phyloP scores from a whole-genome alignment of 2,888 invertebrate species.

The Andrena chrysosceles region DNA sequence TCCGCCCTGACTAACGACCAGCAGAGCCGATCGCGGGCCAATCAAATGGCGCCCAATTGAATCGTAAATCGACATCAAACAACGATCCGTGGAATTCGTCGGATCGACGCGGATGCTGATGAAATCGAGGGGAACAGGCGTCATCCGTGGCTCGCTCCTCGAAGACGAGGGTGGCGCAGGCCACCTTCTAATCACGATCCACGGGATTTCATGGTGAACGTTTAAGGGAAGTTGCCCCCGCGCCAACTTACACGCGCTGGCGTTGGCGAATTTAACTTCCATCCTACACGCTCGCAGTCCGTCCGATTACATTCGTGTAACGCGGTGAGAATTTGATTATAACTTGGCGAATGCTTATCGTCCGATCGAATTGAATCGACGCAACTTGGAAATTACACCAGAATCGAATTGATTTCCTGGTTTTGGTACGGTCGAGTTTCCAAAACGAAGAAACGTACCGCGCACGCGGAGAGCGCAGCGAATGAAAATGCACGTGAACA shows the following conservation, averaged over 20 bases:
- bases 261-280: conserved; percentile 24
- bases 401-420: conserved; percentile 44
- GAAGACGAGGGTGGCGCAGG: not conserved
- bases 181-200: conserved; percentile 26
- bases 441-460: conserved; percentile 8
- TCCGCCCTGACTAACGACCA: conserved; percentile 64
- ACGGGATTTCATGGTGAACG: not conserved
- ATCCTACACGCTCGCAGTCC: not conserved
- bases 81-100: conserved; percentile 31
- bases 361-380: conserved; percentile 46
- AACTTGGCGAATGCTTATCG: conserved; percentile 56
- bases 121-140: conserved; percentile 19
- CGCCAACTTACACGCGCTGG: conserved; percentile 35
- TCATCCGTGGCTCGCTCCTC: not conserved
- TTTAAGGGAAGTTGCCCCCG: conserved; percentile 5
- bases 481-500: conserved; percentile 3
- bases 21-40: conserved; percentile 58
- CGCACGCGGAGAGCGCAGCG: not conserved
- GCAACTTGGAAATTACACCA: conserved; percentile 42
- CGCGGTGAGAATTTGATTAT: conserved; percentile 54
- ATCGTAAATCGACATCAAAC: conserved; percentile 61
- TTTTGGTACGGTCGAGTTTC: conserved; percentile 7
- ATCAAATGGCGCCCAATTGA: conserved; percentile 71
- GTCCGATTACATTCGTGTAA: conserved; percentile 25
- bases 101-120: conserved; percentile 2